Evolutionary conservation across 2,797 vertebrate genomes (phyloP), one percentile per base, ranked within the genome.

Genomic region (Neosilurus hyrtlii): DNA sequence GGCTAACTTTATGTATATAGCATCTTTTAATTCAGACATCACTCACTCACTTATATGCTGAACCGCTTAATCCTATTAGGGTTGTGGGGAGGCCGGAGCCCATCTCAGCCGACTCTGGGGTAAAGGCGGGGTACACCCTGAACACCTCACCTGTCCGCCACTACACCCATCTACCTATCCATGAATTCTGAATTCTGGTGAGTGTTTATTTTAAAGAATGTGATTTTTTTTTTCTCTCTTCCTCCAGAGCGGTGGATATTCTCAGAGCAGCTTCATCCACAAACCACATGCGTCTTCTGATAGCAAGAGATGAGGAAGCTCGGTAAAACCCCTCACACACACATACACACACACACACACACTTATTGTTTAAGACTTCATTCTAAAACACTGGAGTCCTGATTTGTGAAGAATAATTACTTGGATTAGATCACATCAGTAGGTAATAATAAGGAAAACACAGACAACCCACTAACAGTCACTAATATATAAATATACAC

Each of bases 251-350:
- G 0, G 96, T 97, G 90, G 96, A 97, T 70, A 90, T 97, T 87
- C 90, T 97, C 88, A 93, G 96, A 91, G 91, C 93, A 0, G 96
- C 96, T 0, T 96, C 96, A 0, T 95, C 96, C 79, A 96, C 95
- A 87, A 96, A 94, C 92, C 95, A 96, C 90, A 97, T 97, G 96
- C 93, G 94, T 54, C 96, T 97, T 80, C 95, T 97, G 52, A 94
- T 97, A 18, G 95, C 96, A 77, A 93, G 96, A 2, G 96, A 97
- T 0, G 96, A 96, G 0, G 96, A 97, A 0, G 96, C 96, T 86
- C 95, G 94, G 96, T 97, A 87, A 92, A 92, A 43, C 16, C 43
- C 14, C 43, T 12, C 10, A 7, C 9, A 71, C 68, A 24, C 10
- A 66, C 30, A 35, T 24, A 66, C 63, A 66, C 63, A 66, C 22